Evolutionary conservation across 2,888 invertebrate species (phyloP), one percentile per base, ranked within the genome.

Genomic region (Plebejus anna): DNA sequence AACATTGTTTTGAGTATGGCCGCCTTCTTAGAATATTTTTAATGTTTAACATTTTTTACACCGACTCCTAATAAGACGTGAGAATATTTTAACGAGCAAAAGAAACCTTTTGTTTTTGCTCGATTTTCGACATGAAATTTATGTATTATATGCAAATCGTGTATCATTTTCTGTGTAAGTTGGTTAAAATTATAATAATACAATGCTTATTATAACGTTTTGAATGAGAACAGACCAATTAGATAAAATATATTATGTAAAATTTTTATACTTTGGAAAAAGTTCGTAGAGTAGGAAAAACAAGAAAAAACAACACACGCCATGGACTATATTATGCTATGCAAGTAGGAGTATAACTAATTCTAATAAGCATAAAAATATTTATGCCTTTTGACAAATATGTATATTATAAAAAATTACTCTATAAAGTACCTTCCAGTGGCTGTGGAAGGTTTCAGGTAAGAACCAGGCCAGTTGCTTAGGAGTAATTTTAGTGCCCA

Each of bases 11-110:
- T 82, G 81, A 82, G 28, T 83, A 81, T 82, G 81, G 80, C 81
- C 81, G 77, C 82, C 82, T 89, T 90, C 88, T 87, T 81, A 87
- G 89, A 88, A 88, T 80, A 79, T 80, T 79, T 81, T 78, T 83
- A 73, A 73, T 80, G 81, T 66, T 76, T 76, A 22, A 76, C 42
- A 59, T 38, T 59, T 71, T 76, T 72, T 57, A 72, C 61, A 61
- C 55, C 73, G 51, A 51, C 72, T 51, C 73, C 73, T 16, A 73
- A 73, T 73, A 73, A 55, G 75, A 77, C 78, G 78, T 79, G 80
- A 77, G 77, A 80, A 79, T 82, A 81, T 80, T 78, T 81, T 78
- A 78, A 80, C 79, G 59, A 81, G 72, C 51, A 16, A 42, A 71
- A 71, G 71, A 42, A 51, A 22, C 13, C 59, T 61, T 75, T 59